Conservation (phyloP, 1,140 invertebrate species). For the Drosophila pseudoananassae region DNA sequence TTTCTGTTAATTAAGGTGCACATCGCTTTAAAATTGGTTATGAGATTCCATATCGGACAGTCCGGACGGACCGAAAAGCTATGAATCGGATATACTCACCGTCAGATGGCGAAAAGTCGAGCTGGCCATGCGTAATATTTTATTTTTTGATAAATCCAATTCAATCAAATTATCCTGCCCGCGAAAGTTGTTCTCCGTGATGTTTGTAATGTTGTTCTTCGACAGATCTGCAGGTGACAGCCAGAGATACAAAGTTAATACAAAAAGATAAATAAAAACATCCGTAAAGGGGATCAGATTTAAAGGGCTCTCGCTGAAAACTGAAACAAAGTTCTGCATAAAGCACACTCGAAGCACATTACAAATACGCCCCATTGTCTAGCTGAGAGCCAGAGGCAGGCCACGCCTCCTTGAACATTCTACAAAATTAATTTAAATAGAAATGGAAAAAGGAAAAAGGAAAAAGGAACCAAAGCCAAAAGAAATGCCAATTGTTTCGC, state of each 20-base stretch:
- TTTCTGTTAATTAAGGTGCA: slow-evolving; percentile 5
- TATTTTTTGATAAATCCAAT: slow-evolving; percentile 93
- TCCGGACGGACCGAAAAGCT: slow-evolving; percentile 7
- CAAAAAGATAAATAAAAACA: background rate
- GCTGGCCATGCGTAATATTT: slow-evolving; percentile 89
- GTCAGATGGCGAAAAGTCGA: slow-evolving; percentile 90
- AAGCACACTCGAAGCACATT: slow-evolving; percentile 54
- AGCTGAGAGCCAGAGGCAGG: slow-evolving; percentile 8
- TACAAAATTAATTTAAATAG: slow-evolving; percentile 76
- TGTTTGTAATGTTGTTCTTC: slow-evolving; percentile 90
- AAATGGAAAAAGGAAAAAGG: slow-evolving; percentile 56
- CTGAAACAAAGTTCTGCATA: slow-evolving; percentile 13
- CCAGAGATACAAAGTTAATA: slow-evolving; percentile 9
- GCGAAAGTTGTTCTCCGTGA: slow-evolving; percentile 92
- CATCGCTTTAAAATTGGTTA: slow-evolving; percentile 12
- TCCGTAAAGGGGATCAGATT: background rate
- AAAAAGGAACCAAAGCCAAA: slow-evolving; percentile 28
- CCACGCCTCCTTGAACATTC: slow-evolving; percentile 65
- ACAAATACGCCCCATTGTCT: slow-evolving; percentile 73
- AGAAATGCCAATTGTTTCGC: slow-evolving; percentile 50
- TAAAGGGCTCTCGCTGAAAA: background rate
- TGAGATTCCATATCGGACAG: slow-evolving; percentile 2
- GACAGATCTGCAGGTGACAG: slow-evolving; percentile 86
- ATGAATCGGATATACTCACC: slow-evolving; percentile 70
- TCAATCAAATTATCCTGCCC: slow-evolving; percentile 91